Evolutionary conservation across 2,888 invertebrate species (phyloP), one percentile per base, ranked within the genome.

Genomic region (Lasioglossum zephyrum): DNA sequence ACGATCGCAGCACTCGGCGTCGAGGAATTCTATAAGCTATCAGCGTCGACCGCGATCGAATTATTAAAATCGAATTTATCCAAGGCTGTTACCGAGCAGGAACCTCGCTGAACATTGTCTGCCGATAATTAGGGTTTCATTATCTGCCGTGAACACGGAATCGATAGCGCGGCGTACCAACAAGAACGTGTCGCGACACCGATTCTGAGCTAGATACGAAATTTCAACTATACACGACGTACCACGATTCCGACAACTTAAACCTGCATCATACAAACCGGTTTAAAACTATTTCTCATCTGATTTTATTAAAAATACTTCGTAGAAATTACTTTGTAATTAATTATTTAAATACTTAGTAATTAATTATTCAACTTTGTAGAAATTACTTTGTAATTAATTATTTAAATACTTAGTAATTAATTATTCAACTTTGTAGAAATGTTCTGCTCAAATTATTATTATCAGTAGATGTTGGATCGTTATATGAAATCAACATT

Each of bases 101-200:
- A 78, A 44, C 8, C n/a, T 9, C 39, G 36, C 39, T 26, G 66
- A 49, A 44, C 57, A 79, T 83, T 85, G 83, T 83, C 66, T 73
- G 31, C 63, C 73, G 47, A 39, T 83, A 83, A 88, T 83, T 83
- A 77, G 73, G 26, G 66, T 66, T 86, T 87, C 74, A 75, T 87
- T 75, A 79, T 70, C 39, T 57, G 69, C 57, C 44, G 26, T 47
- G 79, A 85, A 85, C 81, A 57, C 41, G 9, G 69, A 70, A 81
- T 86, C 79, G 77, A 86, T 49, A 36, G 2, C 22, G 9, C 73
- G 26, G 72, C 26, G 16, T 36, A n/a, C 49, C 18, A 49, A 49
- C 9, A 49, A 49, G 73, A 73, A 73, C 49, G 4, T 49, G 22
- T 36, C 36, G 31, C 49, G 49, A 49, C 18, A 49, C 4, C 11